These are phyloP conservation scores for Cotesia vestalis DNA, from an alignment of 1,140 invertebrate genomes.

Conservation along the genomic window DNA sequence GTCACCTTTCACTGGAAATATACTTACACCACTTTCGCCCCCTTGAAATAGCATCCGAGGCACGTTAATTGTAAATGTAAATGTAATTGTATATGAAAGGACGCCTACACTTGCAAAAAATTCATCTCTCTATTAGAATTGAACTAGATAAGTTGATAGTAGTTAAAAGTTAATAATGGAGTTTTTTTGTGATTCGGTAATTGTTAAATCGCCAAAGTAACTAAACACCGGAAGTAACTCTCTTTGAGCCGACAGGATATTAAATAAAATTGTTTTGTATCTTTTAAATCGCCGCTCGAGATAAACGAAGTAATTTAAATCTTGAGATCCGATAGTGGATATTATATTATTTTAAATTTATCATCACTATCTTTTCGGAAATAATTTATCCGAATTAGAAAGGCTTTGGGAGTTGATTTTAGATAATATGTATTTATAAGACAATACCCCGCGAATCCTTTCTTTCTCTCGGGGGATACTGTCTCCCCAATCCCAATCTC, in stretches of 20 bases:
- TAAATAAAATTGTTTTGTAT: too few species aligned
- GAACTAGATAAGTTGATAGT: too few species aligned
- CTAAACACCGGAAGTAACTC: too few species aligned
- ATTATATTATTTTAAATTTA: not conserved
- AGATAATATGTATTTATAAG: not conserved
- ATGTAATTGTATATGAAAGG: too few species aligned
- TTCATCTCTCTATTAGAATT: too few species aligned
- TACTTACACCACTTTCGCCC: conserved; percentile 28
- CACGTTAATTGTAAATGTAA: not conserved
- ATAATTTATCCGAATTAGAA: too few species aligned
- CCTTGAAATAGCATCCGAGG: conserved; percentile 1
- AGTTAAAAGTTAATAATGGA: not conserved
- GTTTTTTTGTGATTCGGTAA: not conserved
- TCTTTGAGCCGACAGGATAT: too few species aligned
- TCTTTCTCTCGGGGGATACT: not conserved
- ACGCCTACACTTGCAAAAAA: too few species aligned
- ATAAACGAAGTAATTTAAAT: too few species aligned
- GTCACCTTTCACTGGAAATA: conserved; percentile 57
- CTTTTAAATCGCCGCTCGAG: too few species aligned
- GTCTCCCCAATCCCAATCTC: not conserved
- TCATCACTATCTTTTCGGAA: not conserved
- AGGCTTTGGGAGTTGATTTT: conserved; percentile 9
- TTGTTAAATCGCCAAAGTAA: too few species aligned
- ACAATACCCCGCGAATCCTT: conserved; percentile 28
- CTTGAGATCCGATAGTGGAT: not conserved